phyloP scores from a whole-genome alignment of 2,888 invertebrate species.

The Oxyscelio sp. region DNA sequence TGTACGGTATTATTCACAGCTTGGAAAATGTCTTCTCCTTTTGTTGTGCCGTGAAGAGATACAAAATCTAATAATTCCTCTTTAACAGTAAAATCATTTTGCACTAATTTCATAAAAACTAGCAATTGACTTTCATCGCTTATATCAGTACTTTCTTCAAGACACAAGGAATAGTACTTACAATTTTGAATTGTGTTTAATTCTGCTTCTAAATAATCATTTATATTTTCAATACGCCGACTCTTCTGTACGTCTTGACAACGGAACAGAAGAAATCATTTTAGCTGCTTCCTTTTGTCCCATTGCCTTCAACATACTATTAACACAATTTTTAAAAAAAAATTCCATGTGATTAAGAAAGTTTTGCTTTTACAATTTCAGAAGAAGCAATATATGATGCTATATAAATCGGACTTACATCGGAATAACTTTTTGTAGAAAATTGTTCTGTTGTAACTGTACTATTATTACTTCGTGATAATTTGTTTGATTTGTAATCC shows the following conservation, averaged over 20 bases:
- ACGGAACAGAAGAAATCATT: conserved; percentile 5
- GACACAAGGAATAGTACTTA: conserved; percentile 33
- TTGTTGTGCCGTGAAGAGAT: conserved; percentile 14
- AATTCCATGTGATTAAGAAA: too few relatives aligned
- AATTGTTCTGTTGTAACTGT: too few relatives aligned
- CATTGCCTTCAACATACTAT: too few relatives aligned
- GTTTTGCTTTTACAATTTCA: too few relatives aligned
- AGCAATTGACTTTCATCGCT: conserved; percentile 46
- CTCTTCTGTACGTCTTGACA: conserved; percentile 11
- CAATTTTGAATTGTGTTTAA: conserved; percentile 1
- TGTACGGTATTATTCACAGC: neutral
- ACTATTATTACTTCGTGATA: too few relatives aligned
- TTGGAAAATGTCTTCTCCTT: conserved; percentile 7
- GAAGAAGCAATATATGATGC: too few relatives aligned
- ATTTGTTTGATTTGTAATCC: too few relatives aligned
- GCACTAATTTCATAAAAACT: conserved; percentile 50
- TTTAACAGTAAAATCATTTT: conserved; percentile 11
- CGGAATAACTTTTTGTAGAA: too few relatives aligned
- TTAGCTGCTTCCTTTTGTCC: neutral
- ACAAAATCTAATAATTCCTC: conserved; percentile 45
- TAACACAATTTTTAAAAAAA: too few relatives aligned
- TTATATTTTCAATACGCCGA: conserved; percentile 29
- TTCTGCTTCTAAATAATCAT: conserved; percentile 9
- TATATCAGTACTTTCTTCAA: conserved; percentile 43
- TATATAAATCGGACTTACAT: too few relatives aligned